Evolutionary conservation across 2,113 vertebrate species (phyloP), one percentile per base, ranked within the genome.

Genomic region (Entosphenus tridentatus): DNA sequence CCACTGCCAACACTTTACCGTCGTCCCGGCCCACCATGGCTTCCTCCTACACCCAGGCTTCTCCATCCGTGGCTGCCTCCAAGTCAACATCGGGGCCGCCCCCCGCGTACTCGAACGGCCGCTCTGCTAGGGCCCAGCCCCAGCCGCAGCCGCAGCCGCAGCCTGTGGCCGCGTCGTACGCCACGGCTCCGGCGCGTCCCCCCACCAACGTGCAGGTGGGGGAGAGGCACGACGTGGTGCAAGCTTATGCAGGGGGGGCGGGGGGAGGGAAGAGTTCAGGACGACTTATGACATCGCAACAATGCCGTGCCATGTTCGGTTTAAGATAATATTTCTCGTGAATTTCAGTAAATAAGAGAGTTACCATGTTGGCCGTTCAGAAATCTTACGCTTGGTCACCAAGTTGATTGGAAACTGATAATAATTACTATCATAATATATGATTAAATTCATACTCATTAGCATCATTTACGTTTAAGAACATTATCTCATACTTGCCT

Each of bases 191-290:
- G n/a, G 62, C 62, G 8, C 62, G 62, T 21, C 62, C 62, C 8
- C 62, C 62, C 9, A n/a, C 62, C 8, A 65, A 65, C 21, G 62
- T 65, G 62, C 62, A 65, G 10, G 62, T 65, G n/a, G 21, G 21
- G 62, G 21, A 65, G n/a, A 65, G 62, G n/a, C 62, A n/a, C n/a
- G 62, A n/a, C 62, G 39, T 39, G 21, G 62, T n/a, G 62, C 62
- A n/a, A 11, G 62, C 10, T 65, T 65, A 65, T 9, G 62, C n/a
- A 65, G 62, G 2, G 8, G 2, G n/a, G 21, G n/a, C 7, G n/a
- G n/a, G 14, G n/a, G 21, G 10, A 11, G n/a, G 21, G 10, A 11
- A n/a, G 21, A 11, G 62, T 10, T 65, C 39, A 7, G 39, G 59
- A 65, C 14, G 14, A 65, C 14, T n/a, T 65, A 10, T 65, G 18